Evolutionary conservation across 2,888 invertebrate genomes (phyloP), one percentile per base, ranked within the genome.

Genomic region (Agrilus cyanescens): DNA sequence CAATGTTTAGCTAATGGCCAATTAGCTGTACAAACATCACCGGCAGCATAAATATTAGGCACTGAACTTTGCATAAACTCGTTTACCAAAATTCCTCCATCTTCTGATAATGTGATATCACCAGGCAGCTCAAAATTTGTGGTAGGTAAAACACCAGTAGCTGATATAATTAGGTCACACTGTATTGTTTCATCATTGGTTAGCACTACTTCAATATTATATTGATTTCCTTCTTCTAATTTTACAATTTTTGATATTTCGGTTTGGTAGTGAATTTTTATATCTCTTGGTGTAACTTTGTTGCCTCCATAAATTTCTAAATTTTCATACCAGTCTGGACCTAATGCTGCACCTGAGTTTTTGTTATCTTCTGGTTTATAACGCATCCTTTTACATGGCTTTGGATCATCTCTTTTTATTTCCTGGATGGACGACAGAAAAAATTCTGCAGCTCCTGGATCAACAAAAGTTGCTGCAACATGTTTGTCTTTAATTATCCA

Each of bases 401-500:
- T 41, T 15, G 51, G 50, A 34, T 40, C 54, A 12, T 43, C 37
- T 31, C 48, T 39, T 18, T 39, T 39, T 8, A 47, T 38, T 30
- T 56, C 47, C 12, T 53, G 52, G n/a, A 76, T 50, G 50, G 63
- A 64, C 25, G 71, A 61, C 52, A 85, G 79, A 55, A 96, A 89
- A 66, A 97, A 98, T 65, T 90, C 81, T 5, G 95, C 91, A 12
- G 96, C 96, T 12, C 93, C 96, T 7, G 91, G 83, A 70, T 98
- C 97, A 38, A 98, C 79, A 68, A 96, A 98, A 12, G 93, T 88
- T 12, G 93, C 84, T 12, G 90, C 84, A 55, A 98, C 91, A 51
- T 89, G 87, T 50, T 81, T 77, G 69, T 98, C 93, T 66, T 89
- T 89, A 37, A 98, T 81, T 0, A 88, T 82, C 98, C 98, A 98